Evolutionary conservation across 1,140 invertebrate genomes (phyloP), one percentile per base, ranked within the genome.

Genomic region (Aphis craccivora): DNA sequence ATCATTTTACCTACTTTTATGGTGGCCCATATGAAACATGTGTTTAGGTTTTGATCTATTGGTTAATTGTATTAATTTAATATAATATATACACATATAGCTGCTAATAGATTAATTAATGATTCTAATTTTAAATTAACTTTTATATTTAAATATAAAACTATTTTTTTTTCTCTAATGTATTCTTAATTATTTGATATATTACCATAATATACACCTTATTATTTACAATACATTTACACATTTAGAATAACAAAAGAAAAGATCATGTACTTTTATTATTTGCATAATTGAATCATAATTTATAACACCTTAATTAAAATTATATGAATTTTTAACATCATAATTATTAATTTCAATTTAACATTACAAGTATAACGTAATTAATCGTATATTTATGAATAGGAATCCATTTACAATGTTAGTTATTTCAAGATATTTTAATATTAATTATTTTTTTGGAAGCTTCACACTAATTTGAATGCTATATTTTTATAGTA

Each of bases 21-120:
- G 35, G 81, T 53, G 30, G 43, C 83, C 23, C 14, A 55, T 86
- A 48, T 84, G 35, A 90, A 90, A 90, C 89, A 43, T 60, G 89
- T 67, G 89, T 90, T 90, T 90, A 67, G 53, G 89, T 55, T 60
- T 90, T 89, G 87, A n/a, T 89, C 35, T 89, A 37, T 90, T 89
- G 35, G 88, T 55, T 1, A 89, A 40, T 89, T 89, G 8, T 23
- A 37, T 35, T 88, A 5, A 9, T 89, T 53, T 37, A 88, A 51
- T 48, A 20, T 9, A 53, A 53, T 37, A 35, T 89, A 22, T 55
- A 37, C 40, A 55, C 18, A 51, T 45, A 45, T 40, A 40, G 37
- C 37, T 37, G 18, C n/a, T 53, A 89, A 40, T 89, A 40, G 37
- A 53, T 48, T 23, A 89, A 53, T 53, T 20, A 89, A 7, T 89